These are phyloP conservation scores for Phyllotis vaccarum DNA, from an alignment of 2,797 vertebrate species.

Conservation along the genomic window DNA sequence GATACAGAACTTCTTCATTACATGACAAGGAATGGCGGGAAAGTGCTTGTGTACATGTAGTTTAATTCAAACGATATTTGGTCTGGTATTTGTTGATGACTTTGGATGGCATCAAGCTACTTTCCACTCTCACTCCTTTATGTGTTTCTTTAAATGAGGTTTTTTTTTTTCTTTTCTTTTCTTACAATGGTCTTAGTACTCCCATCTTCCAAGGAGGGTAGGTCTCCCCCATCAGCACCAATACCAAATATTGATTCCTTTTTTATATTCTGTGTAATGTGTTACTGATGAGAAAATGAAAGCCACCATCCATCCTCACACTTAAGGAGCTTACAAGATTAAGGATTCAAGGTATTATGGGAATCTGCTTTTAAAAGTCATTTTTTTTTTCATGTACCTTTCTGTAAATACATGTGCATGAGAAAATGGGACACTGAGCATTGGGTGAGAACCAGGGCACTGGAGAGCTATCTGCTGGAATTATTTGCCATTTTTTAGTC, in stretches of 20 bases:
- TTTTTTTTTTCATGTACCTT: background rate
- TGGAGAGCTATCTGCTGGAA: background rate
- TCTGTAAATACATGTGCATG: background rate
- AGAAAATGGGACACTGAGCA: background rate
- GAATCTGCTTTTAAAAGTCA: conserved; percentile 8
- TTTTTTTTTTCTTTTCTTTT: background rate
- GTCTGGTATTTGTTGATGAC: background rate
- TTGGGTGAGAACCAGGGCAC: background rate
- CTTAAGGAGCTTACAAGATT: background rate
- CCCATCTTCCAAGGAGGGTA: background rate
- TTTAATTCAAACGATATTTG: background rate
- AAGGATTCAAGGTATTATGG: background rate
- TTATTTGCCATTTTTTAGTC: background rate
- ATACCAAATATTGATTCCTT: background rate
- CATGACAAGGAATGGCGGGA: background rate
- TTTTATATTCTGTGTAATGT: background rate
- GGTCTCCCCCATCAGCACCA: background rate
- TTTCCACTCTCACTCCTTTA: background rate
- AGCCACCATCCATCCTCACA: background rate
- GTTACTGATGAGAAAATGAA: background rate
- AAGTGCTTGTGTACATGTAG: background rate
- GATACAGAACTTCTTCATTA: background rate
- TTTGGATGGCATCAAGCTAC: background rate
- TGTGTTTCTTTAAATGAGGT: background rate
- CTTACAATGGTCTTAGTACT: background rate